Base-by-base conservation (phyloP, 2,888 invertebrate genomes). In the Mesoligia furuncula region DNA sequence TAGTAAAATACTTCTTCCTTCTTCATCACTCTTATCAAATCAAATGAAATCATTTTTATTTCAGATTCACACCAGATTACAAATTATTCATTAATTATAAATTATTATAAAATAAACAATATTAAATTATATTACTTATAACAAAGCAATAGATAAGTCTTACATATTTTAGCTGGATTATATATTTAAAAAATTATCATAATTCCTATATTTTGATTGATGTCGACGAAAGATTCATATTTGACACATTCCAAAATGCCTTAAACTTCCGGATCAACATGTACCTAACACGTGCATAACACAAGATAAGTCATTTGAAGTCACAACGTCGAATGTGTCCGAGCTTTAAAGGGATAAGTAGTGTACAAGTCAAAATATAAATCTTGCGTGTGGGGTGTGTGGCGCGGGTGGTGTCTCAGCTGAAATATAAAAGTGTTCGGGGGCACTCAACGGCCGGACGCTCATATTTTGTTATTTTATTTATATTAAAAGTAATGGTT, bases 381-480 rank as follows among this genome's bases (percentile, higher is more conserved):
- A 94, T 90, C 91, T 89, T 89, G 79, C 83, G 86, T 86, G 82
- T 82, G 83, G 73, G 87, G 84, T 62, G 84, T 75, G 87, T 75
- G 79, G 73, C 65, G 72, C 91, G 90, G 92, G 90, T 90, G 89
- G 90, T 85, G 88, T 90, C 93, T 93, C 91, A 92, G 67, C 77
- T 95, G 94, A 94, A 95, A 95, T 96, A 96, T 95, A 96, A 96
- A 96, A 96, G 95, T 95, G 95, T 94, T 94, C 94, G 92, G 95
- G 95, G 96, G 95, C 95, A 95, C 96, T 95, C 96, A 93, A 93
- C 96, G 95, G 96, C 96, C 96, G 96, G 96, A 96, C 95, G 93
- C 96, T 96, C 96, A 96, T 96, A 96, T 96, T 96, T 96, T 96
- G 96, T 96, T 96, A 96, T 96, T 96, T 96, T 96, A 96, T 96